Evolutionary conservation across 2,888 invertebrate species (phyloP), one percentile per base, ranked within the genome.

Genomic region (Hyposoter dolosus): DNA sequence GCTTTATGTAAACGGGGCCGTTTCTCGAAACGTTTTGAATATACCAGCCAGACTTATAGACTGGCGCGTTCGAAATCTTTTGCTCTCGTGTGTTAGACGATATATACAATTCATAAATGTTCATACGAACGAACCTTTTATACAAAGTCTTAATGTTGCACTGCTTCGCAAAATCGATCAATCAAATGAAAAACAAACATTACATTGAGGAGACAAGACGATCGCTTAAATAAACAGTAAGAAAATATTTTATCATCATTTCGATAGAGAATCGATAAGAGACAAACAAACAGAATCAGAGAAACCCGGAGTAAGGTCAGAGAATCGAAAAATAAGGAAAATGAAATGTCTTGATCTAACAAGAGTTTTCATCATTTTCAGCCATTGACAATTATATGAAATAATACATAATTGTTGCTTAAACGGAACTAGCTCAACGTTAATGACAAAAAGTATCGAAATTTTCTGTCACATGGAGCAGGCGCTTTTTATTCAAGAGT

Each of bases 1-100:
- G 86, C 74, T 86, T 86, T 84, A 84, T 86, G 86, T 86, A 84
- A 86, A 86, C 83, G 66, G 72, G 69, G 60, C 84, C 77, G 68
- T 69, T 84, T 69, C 81, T 82, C 77, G 69, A 77, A 81, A 50
- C 77, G 56, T 84, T 69, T 82, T 74, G 68, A 72, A 83, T 77
- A 77, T 56, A 32, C 60, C 32, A 19, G 23, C 60, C 66, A 80
- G 78, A 72, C 86, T 43, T 75, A 56, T 56, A 68, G 75, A 75
- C 69, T 50, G 74, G 75, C 71, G 75, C 71, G 65, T 76, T 43
- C 72, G 72, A 63, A 56, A 72, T 60, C 40, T 68, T 82, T 69
- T 56, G 28, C 66, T 65, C 60, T 56, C 50, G 63, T 68, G n/a
- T 68, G 47, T 28, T 74, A 40, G 69, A 63, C 71, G 77, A 76